phyloP scores from a whole-genome alignment of 2,888 invertebrate species.

The Agriopis aurantiaria region DNA sequence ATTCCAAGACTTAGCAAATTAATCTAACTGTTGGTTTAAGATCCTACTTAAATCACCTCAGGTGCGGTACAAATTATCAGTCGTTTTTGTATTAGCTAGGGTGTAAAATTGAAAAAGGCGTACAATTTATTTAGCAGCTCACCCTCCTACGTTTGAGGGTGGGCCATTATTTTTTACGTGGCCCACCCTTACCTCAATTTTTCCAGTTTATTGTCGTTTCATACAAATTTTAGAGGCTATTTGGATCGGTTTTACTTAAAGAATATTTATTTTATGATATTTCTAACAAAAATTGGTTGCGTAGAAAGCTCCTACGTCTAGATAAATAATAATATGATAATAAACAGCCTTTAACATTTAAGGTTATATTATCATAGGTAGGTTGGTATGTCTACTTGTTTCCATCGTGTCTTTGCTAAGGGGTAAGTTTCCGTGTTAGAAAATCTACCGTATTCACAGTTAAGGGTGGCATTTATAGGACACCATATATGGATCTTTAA shows the following conservation, averaged over 20 bases:
- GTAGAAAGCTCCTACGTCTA: slow-evolving; percentile 18
- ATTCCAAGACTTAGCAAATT: slow-evolving; percentile 2
- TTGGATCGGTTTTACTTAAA: slow-evolving; percentile 58
- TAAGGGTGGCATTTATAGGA: not conserved
- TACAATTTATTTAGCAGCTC: slow-evolving; percentile 78
- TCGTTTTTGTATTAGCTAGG: slow-evolving; percentile 21
- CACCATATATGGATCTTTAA: slow-evolving; percentile 4
- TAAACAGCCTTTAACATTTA: slow-evolving; percentile 19
- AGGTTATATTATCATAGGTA: slow-evolving; percentile 7
- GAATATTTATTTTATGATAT: slow-evolving; percentile 52
- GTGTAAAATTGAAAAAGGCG: slow-evolving; percentile 75
- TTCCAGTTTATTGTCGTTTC: slow-evolving; percentile 76
- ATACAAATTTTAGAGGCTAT: slow-evolving; percentile 74
- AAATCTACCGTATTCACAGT: not conserved
- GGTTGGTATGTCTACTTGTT: not conserved
- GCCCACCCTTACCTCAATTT: slow-evolving; percentile 77
- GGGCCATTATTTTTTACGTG: slow-evolving; percentile 80
- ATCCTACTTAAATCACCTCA: slow-evolving; percentile 12
- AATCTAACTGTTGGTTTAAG: slow-evolving; percentile 17
- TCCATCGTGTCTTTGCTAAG: not conserved
- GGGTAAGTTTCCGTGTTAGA: slow-evolving; percentile 7
- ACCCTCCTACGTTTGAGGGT: slow-evolving; percentile 63
- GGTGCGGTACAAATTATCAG: slow-evolving; percentile 27
- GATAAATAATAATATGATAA: slow-evolving; percentile 37
- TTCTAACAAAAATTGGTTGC: slow-evolving; percentile 28